These are phyloP conservation scores for Mirounga angustirostris DNA, from an alignment of 2,113 vertebrate species.

Conservation along the genomic window DNA sequence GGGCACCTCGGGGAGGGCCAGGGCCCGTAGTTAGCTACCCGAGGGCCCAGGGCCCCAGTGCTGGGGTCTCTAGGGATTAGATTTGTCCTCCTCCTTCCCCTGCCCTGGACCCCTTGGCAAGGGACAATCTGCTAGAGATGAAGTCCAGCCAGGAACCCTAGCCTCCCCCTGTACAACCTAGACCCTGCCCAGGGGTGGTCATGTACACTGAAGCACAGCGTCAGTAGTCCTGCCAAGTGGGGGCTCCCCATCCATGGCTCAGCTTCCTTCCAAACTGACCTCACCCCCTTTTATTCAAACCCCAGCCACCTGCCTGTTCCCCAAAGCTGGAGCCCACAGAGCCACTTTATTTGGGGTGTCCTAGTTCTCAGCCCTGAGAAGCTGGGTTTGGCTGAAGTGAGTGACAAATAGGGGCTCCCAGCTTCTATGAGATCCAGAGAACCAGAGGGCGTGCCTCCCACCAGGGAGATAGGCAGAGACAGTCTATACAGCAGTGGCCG, in stretches of 20 bases:
- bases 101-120: neutral
- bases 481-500: slow-evolving; percentile 68
- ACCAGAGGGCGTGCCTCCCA: neutral
- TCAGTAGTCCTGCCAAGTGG: neutral
- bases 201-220: neutral
- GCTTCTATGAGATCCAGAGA: neutral
- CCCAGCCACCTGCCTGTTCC: neutral
- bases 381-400: neutral
- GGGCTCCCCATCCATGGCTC: neutral
- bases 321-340: neutral
- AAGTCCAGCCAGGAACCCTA: neutral
- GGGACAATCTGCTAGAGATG: neutral
- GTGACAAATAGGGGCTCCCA: neutral
- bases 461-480: neutral
- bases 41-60: neutral
- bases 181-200: neutral
- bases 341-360: neutral
- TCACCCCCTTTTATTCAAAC: neutral
- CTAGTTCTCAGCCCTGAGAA: neutral
- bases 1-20: neutral
- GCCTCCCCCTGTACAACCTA: rapidly evolving
- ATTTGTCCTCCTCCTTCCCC: neutral
- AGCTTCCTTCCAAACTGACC: neutral
- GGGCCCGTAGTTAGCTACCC: neutral
- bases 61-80: neutral